Evolutionary conservation across 2,113 vertebrate genomes (phyloP).

Genomic region (Nanorana parkeri): DNA sequence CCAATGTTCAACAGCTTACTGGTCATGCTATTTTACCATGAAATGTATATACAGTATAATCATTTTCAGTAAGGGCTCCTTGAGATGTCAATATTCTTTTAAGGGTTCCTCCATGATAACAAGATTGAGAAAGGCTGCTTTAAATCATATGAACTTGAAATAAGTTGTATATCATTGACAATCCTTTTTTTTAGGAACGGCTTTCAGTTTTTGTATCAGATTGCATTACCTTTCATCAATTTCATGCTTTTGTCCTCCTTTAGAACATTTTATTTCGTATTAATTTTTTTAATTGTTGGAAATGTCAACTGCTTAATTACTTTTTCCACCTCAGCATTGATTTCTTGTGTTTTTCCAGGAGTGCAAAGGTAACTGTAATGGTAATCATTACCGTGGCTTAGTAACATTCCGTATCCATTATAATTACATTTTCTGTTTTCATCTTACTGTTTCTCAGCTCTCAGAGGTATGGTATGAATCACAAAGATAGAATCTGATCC

Average conservation of each 20-base stretch:
- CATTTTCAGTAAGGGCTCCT: no score
- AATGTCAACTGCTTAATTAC: constrained; percentile 5
- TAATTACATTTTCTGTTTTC: constrained; percentile 18
- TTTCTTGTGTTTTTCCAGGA: constrained; percentile 3
- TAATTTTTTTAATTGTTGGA: neutral
- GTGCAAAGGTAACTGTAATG: constrained; percentile 32
- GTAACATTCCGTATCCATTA: constrained; percentile 30
- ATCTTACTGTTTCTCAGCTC: neutral
- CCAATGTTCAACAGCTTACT: no score
- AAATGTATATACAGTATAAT: no score
- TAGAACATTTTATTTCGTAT: neutral
- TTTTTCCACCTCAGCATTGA: constrained; percentile 17
- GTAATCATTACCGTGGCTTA: constrained; percentile 21
- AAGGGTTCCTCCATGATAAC: no score
- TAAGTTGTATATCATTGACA: no score
- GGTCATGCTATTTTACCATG: no score
- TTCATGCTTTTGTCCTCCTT: neutral
- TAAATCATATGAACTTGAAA: no score
- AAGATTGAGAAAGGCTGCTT: no score
- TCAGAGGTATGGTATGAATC: constrained; percentile 3
- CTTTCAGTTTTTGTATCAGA: no score
- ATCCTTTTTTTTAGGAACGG: no score
- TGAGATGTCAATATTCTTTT: no score
- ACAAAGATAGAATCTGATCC: constrained; percentile 7
- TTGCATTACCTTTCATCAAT: neutral